phyloP scores from a whole-genome alignment of 2,888 invertebrate species.

The Carterocephalus palaemon region DNA sequence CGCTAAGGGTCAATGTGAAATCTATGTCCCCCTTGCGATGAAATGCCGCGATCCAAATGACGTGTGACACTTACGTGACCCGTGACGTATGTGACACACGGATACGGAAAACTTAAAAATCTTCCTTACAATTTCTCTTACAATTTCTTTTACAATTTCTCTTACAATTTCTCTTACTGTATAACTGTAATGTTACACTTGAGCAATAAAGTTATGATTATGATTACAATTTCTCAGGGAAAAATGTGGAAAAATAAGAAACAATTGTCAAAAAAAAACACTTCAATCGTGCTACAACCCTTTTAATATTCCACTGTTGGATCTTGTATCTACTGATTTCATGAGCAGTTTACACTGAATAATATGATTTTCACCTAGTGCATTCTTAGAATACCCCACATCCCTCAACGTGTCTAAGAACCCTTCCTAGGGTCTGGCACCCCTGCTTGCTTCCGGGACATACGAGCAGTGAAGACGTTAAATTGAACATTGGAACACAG shows the following conservation, averaged over 20 bases:
- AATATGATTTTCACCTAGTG: conserved; percentile 42
- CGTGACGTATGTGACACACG: conserved; percentile 36
- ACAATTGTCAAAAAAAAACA: too few species aligned
- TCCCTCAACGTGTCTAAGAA: conserved; percentile 50
- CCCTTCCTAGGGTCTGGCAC: conserved; percentile 42
- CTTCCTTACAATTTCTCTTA: not conserved
- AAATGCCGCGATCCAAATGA: conserved; percentile 76
- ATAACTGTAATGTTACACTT: too few species aligned
- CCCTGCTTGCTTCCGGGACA: conserved; percentile 35
- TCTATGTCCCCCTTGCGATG: conserved; percentile 59
- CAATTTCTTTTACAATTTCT: not conserved
- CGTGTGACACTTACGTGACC: conserved; percentile 73
- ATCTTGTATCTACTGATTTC: too few species aligned
- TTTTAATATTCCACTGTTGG: too few species aligned
- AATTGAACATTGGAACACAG: too few species aligned
- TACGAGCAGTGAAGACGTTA: too few species aligned
- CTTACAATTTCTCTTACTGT: not conserved
- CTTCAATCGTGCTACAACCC: too few species aligned
- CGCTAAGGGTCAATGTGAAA: conserved; percentile 50
- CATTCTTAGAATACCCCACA: conserved; percentile 52
- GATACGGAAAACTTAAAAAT: conserved; percentile 6
- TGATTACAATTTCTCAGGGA: too few species aligned
- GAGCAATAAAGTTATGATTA: too few species aligned
- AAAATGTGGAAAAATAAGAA: too few species aligned
- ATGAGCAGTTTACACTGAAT: too few species aligned